phyloP scores from a whole-genome alignment of 2,888 invertebrate species.

The Caenorhabditis imperialis region DNA sequence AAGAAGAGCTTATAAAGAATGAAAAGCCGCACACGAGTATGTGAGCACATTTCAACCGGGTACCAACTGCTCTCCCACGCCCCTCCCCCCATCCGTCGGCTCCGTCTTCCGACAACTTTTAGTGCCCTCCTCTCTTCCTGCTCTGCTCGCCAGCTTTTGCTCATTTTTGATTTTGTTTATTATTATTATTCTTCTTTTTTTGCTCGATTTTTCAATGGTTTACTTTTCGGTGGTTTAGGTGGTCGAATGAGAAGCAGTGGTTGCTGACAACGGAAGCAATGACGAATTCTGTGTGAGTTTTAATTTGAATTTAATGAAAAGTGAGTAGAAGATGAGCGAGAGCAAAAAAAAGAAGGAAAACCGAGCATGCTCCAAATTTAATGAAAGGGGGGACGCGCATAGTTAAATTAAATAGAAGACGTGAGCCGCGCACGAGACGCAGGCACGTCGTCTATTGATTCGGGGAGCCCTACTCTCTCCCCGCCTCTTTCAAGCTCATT shows the following conservation, averaged over 20 bases:
- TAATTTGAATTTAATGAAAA: background rate
- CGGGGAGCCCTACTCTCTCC: constrained; percentile 11
- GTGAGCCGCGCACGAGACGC: constrained; percentile 13
- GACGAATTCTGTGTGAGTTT: constrained; percentile 54
- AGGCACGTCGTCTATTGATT: constrained; percentile 45
- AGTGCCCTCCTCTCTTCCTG: constrained; percentile 29
- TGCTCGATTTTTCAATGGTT: background rate
- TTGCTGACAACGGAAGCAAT: no score
- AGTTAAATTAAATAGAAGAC: no score
- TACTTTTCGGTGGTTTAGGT: constrained; percentile 12
- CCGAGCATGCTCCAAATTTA: background rate
- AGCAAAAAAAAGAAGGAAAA: constrained; percentile 19
- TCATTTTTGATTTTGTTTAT: constrained; percentile 33
- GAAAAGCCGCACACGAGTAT: no score
- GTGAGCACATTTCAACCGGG: constrained; percentile 1
- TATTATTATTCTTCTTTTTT: background rate
- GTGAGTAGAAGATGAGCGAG: background rate
- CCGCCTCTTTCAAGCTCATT: no score
- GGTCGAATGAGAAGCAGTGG: no score
- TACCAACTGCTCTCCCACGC: constrained; percentile 26
- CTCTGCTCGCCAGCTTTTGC: no score
- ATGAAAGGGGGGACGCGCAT: no score
- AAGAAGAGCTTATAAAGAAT: no score
- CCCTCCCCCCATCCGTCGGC: constrained; percentile 8
- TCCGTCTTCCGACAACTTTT: constrained; percentile 43